Base-by-base conservation (phyloP, 2,113 vertebrate genomes). In the Tachysurus vachellii region DNA sequence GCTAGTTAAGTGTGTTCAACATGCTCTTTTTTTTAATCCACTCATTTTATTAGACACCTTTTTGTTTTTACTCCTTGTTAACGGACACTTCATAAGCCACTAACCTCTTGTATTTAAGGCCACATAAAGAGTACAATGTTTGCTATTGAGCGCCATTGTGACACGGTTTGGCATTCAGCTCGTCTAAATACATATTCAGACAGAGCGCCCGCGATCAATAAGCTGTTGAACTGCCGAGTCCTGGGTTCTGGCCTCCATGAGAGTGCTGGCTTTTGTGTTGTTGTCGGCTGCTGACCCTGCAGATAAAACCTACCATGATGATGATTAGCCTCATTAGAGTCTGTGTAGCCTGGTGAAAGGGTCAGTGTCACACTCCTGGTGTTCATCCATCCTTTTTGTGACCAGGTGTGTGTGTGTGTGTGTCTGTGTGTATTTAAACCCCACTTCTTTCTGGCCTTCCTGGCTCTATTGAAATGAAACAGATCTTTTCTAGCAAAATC, bases 281-380 rank as follows among this genome's bases (percentile, higher is more conserved):
- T 57, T 80, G 64, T 82, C 59, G 21, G 31, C 36, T 85, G 82
- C 76, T 42, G 87, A 83, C 82, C 82, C 87, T 7, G 13, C 87
- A 89, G 84, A 68, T 36, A 10, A 13, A 90, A 89, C 90, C 90
- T n/a, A 91, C 93, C 92, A 73, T 92, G 92, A 36, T 13, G 13
- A 42, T 93, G 92, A 86, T 0, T 93, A 91, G 93, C 91, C 93
- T 94, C 91, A 94, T 95, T 94, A 94, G 83, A 90, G 88, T 88
- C 89, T 85, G 56, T 59, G 85, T 56, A 42, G 64, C 12, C 19
- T 89, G 87, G 88, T 90, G 91, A 86, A 85, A 87, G 89, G 88
- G 88, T 92, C 89, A 79, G 85, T 88, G 81, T 86, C 77, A 88
- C 88, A 47, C 73, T 81, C 86, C 59, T 82, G 42, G 61, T 64